These are phyloP conservation scores for Dromococcyx pavoninus DNA, from an alignment of 2,797 vertebrate species.

Conservation along the genomic window DNA sequence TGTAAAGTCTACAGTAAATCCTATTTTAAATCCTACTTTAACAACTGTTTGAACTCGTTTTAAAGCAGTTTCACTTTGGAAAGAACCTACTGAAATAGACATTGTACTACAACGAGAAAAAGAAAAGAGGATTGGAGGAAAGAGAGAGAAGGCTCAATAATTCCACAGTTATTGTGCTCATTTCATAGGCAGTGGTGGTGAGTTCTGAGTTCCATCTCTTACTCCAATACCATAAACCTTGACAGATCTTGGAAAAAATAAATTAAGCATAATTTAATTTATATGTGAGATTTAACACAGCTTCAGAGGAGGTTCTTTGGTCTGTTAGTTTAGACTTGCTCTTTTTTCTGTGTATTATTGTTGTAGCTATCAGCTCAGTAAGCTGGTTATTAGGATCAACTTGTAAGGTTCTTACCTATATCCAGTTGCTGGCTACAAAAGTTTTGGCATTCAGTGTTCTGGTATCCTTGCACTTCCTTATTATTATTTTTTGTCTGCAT, in stretches of 20 bases:
- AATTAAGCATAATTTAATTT: not conserved
- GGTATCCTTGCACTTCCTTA: not conserved
- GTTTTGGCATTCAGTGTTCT: not conserved
- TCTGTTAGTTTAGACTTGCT: not conserved
- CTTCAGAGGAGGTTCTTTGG: not conserved
- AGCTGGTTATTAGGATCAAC: not conserved
- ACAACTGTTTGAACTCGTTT: not conserved
- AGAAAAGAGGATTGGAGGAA: rapidly evolving
- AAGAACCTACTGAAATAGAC: not conserved
- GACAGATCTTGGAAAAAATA: not conserved
- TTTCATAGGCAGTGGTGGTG: not conserved
- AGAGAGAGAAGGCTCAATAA: not conserved
- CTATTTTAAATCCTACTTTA: not conserved
- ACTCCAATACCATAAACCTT: not conserved
- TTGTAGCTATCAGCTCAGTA: not conserved
- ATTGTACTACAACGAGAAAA: not conserved
- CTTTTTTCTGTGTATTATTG: not conserved
- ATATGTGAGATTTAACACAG: not conserved
- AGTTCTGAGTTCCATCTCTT: not conserved
- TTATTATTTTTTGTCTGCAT: not conserved
- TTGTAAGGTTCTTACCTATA: not conserved
- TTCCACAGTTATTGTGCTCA: not conserved
- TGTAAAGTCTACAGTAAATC: not conserved
- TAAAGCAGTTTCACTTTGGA: not conserved
- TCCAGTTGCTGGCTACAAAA: not conserved